Percentiles rank a stretch among this genome's conserved stretches.
These are phyloP conservation scores for Incurvaria masculella DNA, from an alignment of 2,888 invertebrate species.

Conservation along the genomic window DNA sequence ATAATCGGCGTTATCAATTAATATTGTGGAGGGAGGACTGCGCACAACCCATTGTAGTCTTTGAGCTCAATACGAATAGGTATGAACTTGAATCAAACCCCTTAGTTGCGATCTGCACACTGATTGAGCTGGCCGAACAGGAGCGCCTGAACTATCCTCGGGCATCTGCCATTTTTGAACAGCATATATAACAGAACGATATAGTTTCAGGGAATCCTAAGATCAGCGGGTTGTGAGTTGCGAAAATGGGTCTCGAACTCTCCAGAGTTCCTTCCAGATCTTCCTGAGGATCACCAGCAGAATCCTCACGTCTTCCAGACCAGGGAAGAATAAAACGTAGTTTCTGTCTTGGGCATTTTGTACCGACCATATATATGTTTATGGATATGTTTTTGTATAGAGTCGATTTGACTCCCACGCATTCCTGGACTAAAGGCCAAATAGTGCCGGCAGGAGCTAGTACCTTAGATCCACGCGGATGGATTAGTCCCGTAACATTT, in stretches of 20 bases:
- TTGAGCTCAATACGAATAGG: slow-evolving; percentile 4
- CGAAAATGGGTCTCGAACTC: slow-evolving; percentile 2
- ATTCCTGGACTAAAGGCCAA: no score
- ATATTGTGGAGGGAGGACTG: slow-evolving; percentile 3
- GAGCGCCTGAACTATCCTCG: no score
- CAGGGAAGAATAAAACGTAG: no score
- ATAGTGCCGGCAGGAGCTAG: neutral
- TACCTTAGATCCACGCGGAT: neutral
- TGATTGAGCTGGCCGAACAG: no score
- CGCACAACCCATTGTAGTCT: neutral
- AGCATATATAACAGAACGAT: no score
- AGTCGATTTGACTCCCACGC: no score
- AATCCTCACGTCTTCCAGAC: no score
- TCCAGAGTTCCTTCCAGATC: no score
- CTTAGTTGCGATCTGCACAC: no score
- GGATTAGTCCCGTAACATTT: slow-evolving; percentile 1
- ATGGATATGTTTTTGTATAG: slow-evolving; percentile 1
- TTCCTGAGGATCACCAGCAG: no score
- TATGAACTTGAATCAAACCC: no score
- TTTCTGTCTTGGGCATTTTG: slow-evolving; percentile 1
- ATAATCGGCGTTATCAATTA: slow-evolving; percentile 3
- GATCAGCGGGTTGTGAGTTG: slow-evolving; percentile 1
- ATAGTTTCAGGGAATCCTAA: neutral
- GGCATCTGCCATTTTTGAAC: no score
- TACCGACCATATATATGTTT: neutral